Evolutionary conservation across 2,797 vertebrate genomes (phyloP), one percentile per base, ranked within the genome.

Genomic region (Coendou prehensilis): DNA sequence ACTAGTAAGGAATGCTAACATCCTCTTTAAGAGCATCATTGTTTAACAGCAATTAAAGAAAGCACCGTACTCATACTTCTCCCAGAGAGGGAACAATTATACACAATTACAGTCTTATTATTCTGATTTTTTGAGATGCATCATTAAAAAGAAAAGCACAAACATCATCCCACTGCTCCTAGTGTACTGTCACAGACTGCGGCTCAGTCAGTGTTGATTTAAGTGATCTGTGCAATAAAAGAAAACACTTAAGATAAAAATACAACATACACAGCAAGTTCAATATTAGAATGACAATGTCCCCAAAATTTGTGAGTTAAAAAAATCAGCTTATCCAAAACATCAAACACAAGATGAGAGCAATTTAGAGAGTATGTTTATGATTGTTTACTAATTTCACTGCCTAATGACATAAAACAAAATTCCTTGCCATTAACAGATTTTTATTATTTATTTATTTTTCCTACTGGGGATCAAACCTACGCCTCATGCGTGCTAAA

Each of bases 271-370:
- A 50, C 20, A 61, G 78, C 63, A 87, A 79, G 63, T n/a, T 45
- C 45, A 88, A 59, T 18, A 23, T n/a, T 30, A 91, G 61, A 80
- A 78, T 91, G 41, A 82, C 20, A 28, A 54, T 54, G 52, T 30
- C 8, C 78, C 71, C 28, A 67, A 91, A 82, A 61, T 56, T 94
- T 59, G n/a, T 69, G n/a, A 33, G 52, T 9, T n/a, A 47, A 83
- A 59, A 76, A 69, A 67, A 22, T 83, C 23, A 69, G 11, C 61
- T n/a, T 87, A 78, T 64, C 41, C 56, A 94, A 95, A 96, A 90
- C 33, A 76, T 61, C 23, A 41, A 71, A 37, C 8, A 90, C 33
- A 30, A 89, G 45, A 47, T 78, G 47, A 90, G 37, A 82, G 17
- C 76, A 63, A 75, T 71, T 37, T 41, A 28, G 37, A 92, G 23